Evolutionary conservation across 1,140 invertebrate species (phyloP), one percentile per base, ranked within the genome.

Genomic region (Meloidogyne hapla): DNA sequence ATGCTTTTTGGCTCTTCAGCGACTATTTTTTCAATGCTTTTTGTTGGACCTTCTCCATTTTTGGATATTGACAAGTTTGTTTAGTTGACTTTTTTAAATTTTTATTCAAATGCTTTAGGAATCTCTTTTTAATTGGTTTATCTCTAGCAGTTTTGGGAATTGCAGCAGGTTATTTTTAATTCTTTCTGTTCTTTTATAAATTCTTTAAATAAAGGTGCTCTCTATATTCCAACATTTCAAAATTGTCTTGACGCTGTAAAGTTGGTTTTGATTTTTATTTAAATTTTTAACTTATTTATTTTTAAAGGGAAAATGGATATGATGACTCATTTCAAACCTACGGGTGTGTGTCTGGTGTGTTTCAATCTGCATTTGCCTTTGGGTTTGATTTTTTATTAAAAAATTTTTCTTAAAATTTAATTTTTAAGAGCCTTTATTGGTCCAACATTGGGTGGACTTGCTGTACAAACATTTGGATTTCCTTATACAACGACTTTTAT

Each of bases 221-320:
- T 87, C 1, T 86, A 87, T 61, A 86, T 86, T 78, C 85, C 85
- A 12, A 87, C 86, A 18, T 86, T 86, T 68, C 85, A 86, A 64
- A 80, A 80, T 61, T 86, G 85, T 78, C 71, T 86, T 12, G 84
- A 87, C 77, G 84, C 83, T 40, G 85, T 86, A 42, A 87, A 85
- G 84, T 85, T 25, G 75, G 81, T 64, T 40, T 38, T 66, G 4
- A n/a, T 63, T 45, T 79, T 45, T 38, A 40, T 3, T 38, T 23
- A 82, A 26, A 75, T 15, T 26, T 42, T 42, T 10, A 64, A 64
- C 61, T 10, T 38, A 70, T 40, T 15, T 21, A n/a, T n/a, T 13
- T n/a, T 70, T 74, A 15, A 45, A 78, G 74, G 48, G 77, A 79
- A 71, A 75, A 83, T 42, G 85, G 85, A 12, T 86, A 83, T 69